Evolutionary conservation across 2,888 invertebrate species (phyloP).

Genomic region (Peribatodes rhomboidaria): DNA sequence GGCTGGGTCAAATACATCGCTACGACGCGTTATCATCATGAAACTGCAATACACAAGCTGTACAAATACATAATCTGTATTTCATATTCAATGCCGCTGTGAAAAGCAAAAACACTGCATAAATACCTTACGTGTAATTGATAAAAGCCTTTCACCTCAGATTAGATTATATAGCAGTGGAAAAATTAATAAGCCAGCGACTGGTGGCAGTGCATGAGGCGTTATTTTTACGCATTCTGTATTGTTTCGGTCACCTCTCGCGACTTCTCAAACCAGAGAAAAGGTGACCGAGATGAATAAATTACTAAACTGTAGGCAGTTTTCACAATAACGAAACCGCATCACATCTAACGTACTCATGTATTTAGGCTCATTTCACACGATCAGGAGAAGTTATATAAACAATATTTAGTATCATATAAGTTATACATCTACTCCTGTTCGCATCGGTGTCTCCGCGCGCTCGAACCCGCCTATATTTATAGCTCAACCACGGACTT

Average conservation of each 20-base stretch:
- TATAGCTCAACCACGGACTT: constrained; percentile 72
- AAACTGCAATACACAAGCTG: no score
- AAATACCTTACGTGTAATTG: no score
- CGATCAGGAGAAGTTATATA: constrained; percentile 11
- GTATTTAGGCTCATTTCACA: not conserved
- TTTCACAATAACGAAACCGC: constrained; percentile 2
- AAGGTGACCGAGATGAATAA: not conserved
- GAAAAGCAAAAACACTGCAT: not conserved
- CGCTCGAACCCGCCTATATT: constrained; percentile 63
- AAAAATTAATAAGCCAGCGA: not conserved
- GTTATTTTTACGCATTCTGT: no score
- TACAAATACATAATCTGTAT: no score
- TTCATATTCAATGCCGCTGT: no score
- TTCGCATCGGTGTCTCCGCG: constrained; percentile 60
- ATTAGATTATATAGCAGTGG: not conserved
- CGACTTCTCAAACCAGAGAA: no score
- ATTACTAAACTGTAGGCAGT: not conserved
- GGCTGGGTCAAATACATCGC: constrained; percentile 9
- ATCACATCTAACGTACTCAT: no score
- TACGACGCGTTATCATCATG: not conserved
- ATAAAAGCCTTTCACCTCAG: no score
- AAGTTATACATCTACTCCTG: constrained; percentile 43
- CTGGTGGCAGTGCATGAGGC: not conserved
- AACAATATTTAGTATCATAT: no score
- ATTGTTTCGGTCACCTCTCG: no score